phyloP scores from a whole-genome alignment of 2,797 vertebrate species.

The Nothura maculosa region DNA sequence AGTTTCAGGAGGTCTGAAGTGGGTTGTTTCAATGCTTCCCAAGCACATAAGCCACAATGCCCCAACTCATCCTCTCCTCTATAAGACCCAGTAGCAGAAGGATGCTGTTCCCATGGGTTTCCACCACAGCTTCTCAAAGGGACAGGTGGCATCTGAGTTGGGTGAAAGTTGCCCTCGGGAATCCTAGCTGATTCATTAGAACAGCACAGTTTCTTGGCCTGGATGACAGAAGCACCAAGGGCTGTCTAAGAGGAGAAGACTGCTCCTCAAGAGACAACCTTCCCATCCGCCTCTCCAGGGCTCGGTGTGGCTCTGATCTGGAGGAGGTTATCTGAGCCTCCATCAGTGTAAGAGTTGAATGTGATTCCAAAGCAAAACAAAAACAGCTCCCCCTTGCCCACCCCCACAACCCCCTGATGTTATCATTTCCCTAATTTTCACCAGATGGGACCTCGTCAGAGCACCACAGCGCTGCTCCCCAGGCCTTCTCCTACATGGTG shows the following conservation, averaged over 20 bases:
- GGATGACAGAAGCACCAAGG: not conserved
- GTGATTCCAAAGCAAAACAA: conserved; percentile 72
- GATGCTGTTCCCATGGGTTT: not conserved
- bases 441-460: conserved; percentile 65
- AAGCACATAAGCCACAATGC: not conserved
- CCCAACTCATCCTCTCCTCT: not conserved
- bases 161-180: not conserved
- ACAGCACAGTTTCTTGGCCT: not conserved
- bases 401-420: conserved; percentile 12
- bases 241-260: not conserved
- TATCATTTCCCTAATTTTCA: conserved; percentile 71
- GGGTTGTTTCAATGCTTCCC: not conserved
- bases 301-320: not conserved
- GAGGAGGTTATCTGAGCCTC: conserved; percentile 48
- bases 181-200: not conserved
- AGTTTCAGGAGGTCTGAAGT: not conserved
- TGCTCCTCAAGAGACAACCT: not conserved
- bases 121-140: not conserved
- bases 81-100: not conserved
- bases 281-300: not conserved
- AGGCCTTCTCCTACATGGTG: not conserved
- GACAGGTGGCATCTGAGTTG: not conserved
- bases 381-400: not conserved
- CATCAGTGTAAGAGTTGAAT: conserved; percentile 70
- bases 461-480: not conserved